These are phyloP conservation scores for Lasioglossum calceatum DNA, from an alignment of 2,888 invertebrate genomes.

Conservation along the genomic window DNA sequence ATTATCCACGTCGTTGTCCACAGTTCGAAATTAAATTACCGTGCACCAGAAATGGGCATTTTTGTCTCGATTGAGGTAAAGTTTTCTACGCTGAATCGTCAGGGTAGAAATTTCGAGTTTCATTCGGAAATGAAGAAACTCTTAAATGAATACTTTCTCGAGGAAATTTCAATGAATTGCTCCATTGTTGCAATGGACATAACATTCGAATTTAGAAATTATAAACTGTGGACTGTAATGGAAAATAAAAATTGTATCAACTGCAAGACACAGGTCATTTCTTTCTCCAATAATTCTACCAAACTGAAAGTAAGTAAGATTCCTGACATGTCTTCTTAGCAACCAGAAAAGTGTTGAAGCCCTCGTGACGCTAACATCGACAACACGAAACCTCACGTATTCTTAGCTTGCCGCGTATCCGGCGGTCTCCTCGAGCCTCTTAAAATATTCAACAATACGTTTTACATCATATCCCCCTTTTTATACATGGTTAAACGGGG, in stretches of 20 bases:
- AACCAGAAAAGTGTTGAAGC: not conserved
- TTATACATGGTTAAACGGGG: conserved; percentile 62
- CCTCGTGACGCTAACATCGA: not conserved
- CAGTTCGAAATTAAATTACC: not conserved
- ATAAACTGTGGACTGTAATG: no score
- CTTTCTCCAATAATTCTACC: no score
- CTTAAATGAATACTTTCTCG: not conserved
- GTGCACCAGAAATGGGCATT: not conserved
- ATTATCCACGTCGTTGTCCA: not conserved
- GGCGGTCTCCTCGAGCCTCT: conserved; percentile 64
- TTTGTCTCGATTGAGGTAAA: no score
- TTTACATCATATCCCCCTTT: conserved; percentile 37
- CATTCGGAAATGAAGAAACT: not conserved
- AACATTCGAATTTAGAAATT: not conserved
- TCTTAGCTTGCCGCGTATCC: conserved; percentile 14
- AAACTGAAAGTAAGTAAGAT: no score
- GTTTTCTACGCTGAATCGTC: not conserved
- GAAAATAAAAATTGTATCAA: no score
- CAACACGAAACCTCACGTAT: not conserved
- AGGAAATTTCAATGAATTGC: not conserved
- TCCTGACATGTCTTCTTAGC: not conserved
- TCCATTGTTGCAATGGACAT: not conserved
- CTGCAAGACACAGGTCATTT: no score
- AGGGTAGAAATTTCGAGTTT: not conserved
- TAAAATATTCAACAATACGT: conserved; percentile 78